Percentiles rank a stretch among this genome's conserved stretches.
Conservation (phyloP, 2,797 vertebrate genomes). For the Alectoris magna region DNA sequence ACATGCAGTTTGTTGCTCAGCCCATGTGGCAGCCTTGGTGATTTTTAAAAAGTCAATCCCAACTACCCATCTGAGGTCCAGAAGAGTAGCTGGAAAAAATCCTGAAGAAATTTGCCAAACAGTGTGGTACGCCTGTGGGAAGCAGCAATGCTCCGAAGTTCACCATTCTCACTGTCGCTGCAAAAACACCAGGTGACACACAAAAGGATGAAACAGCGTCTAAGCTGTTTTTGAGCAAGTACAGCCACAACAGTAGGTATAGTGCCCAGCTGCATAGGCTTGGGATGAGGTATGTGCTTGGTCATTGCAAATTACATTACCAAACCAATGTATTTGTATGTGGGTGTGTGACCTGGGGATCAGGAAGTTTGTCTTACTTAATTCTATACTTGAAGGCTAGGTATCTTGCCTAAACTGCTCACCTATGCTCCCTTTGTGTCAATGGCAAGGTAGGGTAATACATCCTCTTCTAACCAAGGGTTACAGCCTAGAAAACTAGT, state of each 20-base stretch:
- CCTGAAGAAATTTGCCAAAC: neutral
- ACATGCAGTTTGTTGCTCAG: neutral
- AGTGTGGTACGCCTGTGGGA: neutral
- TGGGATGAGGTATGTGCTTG: neutral
- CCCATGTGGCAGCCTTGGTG: neutral
- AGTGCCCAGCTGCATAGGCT: neutral
- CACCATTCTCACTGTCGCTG: neutral
- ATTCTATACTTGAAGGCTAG: neutral
- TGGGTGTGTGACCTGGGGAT: neutral
- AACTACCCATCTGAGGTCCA: neutral
- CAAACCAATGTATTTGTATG: neutral
- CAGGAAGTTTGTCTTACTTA: neutral
- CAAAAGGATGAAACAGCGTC: neutral
- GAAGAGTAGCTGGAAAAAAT: neutral
- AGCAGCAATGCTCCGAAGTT: neutral
- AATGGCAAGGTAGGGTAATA: neutral
- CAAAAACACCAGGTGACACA: neutral
- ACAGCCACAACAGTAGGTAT: neutral
- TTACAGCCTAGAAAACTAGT: neutral
- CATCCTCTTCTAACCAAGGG: neutral
- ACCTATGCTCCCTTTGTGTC: neutral
- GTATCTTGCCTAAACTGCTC: neutral
- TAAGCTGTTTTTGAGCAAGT: neutral
- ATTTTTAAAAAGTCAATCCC: neutral
- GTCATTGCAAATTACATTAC: neutral